Base-by-base conservation (phyloP, 1,140 invertebrate genomes). In the Choristoneura fumiferana region DNA sequence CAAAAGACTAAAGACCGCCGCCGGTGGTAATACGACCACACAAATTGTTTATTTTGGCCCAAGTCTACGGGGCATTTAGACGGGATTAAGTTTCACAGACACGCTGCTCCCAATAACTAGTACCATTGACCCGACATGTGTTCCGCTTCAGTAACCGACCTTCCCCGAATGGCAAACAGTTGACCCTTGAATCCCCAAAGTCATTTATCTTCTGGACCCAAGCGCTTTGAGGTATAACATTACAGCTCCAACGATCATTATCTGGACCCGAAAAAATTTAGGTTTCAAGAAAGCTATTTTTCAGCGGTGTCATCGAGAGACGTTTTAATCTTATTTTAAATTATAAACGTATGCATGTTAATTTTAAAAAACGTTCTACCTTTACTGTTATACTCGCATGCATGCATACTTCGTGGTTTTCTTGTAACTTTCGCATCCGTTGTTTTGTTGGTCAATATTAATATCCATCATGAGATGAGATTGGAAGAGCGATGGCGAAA, bases 1-100 rank as follows among this genome's bases (percentile, higher is more conserved):
- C 34, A 17, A 33, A 13, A 4, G 17, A 10, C 4, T 18, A 49
- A 49, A 49, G 18, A 33, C 22, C 17, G 18, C 43, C 43, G 43
- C 34, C 34, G 13, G 12, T 14, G 8, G 12, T 33, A n/a, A 29
- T 8, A 9, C n/a, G 57, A 49, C 43, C 57, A 58, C 57, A 58
- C 57, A 35, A 33, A 15, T 10, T 59, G 58, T 59, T 59, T 59
- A 34, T 59, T 59, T 59, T 54, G 36, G 34, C 37, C 17, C 14
- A 54, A 33, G 8, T 40, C 9, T 22, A 37, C 36, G 39, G 33
- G 18, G 40, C 58, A 54, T 59, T 59, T 59, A 18, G 49, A n/a
- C 9, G 15, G 58, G 9, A 22, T 59, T 54, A 29, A 13, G 14
- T 59, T 59, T 54, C 58, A 54, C 8, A 59, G 49, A 37, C 15